Evolutionary conservation across 2,113 vertebrate species (phyloP), one percentile per base, ranked within the genome.

Genomic region (Cynocephalus volans): DNA sequence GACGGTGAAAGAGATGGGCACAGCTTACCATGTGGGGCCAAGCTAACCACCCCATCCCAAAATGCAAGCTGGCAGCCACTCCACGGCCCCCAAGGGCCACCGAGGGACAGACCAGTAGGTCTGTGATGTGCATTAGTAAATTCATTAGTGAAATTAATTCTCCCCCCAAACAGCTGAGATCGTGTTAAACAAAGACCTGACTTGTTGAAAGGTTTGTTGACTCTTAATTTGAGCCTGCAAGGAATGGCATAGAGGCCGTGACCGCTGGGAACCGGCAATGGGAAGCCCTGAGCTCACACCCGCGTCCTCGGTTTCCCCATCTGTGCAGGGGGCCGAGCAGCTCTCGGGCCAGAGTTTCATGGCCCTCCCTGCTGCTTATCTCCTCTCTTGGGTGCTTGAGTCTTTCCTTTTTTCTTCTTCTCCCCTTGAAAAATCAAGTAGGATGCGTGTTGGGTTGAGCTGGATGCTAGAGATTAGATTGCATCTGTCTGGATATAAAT

Each of bases 401-500:
- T 62, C 28, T 75, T 77, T 48, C 82, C 72, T n/a, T 36, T 79
- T 72, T 79, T 31, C 65, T 91, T 64, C 73, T 0, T 56, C 56
- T 93, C 91, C 76, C 85, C 95, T 89, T 86, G 88, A 93, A 95
- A 0, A 82, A 70, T 23, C 98, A 91, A 93, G 96, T 52, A 85
- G 77, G 97, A 36, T 45, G 82, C 89, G 5, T 56, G 95, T 96
- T 97, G 93, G 80, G 97, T 33, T 93, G 97, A 92, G 97, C 97
- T 97, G 98, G 98, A 98, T 93, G n/a, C 95, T 80, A 73, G 84
- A 93, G 97, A 98, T 97, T 83, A 98, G 98, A 98, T 98, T 98
- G 98, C 98, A 98, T 98, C 98, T 98, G 98, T 98, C 98, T 98
- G 98, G 97, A 97, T 98, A 98, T 99, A 98, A 99, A 99, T 99